Evolutionary conservation across 2,888 invertebrate species (phyloP).

Genomic region (Volucella bombylans): DNA sequence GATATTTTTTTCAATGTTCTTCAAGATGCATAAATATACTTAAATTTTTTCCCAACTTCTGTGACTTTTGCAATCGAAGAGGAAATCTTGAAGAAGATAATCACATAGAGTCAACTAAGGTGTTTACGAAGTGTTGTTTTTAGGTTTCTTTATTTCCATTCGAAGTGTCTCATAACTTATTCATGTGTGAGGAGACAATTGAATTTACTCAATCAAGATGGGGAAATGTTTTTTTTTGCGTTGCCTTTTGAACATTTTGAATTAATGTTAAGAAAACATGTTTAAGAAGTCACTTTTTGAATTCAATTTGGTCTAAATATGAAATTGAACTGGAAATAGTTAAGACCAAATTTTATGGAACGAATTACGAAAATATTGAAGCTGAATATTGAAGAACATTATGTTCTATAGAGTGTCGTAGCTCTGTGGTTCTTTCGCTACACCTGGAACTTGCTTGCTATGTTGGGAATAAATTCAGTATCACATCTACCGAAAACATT

Average conservation of each 20-base stretch:
- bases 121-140: conserved; percentile 43
- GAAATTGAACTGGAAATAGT: no score
- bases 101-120: conserved; percentile 13
- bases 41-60: conserved; percentile 53
- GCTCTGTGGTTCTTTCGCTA: no score
- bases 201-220: conserved; percentile 64
- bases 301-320: no score
- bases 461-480: no score
- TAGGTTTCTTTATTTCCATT: conserved; percentile 36
- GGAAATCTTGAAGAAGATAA: conserved; percentile 37
- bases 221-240: conserved; percentile 37
- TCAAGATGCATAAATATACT: conserved; percentile 60
- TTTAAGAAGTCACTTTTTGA: no score
- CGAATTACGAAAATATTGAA: no score
- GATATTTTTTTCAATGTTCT: conserved; percentile 67
- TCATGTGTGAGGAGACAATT: conserved; percentile 60
- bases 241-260: neutral
- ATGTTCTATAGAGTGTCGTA: no score
- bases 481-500: no score
- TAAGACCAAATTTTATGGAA: no score
- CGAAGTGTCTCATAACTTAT: conserved; percentile 60
- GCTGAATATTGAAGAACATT: no score
- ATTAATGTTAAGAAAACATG: no score
- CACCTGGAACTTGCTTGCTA: no score
- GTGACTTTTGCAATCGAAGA: conserved; percentile 54